These are phyloP conservation scores for Botia almorhae DNA, from an alignment of 2,797 vertebrate species.

Conservation along the genomic window DNA sequence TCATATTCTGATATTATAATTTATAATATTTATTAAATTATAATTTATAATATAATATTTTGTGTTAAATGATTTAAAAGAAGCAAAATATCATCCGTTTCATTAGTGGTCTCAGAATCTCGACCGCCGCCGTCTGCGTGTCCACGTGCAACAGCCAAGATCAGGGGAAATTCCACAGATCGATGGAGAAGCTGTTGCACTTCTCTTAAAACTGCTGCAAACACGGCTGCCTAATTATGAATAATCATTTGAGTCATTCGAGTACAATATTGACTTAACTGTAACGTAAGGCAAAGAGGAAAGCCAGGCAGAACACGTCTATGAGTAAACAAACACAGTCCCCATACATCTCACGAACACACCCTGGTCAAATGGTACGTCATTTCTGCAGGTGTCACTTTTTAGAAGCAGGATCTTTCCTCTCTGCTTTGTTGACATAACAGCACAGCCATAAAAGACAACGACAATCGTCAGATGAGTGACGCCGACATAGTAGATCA, in stretches of 20 bases:
- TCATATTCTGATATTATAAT: too few relatives aligned
- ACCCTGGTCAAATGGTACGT: constrained; percentile 69
- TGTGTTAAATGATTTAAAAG: neutral
- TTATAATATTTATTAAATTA: too few relatives aligned
- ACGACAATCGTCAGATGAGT: constrained; percentile 37
- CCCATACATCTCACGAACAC: constrained; percentile 25
- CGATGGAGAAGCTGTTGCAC: constrained; percentile 25
- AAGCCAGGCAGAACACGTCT: constrained; percentile 33
- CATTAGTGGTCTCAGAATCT: neutral
- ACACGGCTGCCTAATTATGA: neutral
- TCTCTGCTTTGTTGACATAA: constrained; percentile 59
- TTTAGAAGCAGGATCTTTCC: constrained; percentile 59
- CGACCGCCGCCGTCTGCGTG: neutral
- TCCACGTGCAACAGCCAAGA: neutral
- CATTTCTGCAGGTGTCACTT: constrained; percentile 68
- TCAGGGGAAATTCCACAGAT: constrained; percentile 9
- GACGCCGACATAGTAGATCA: constrained; percentile 27
- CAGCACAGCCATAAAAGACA: constrained; percentile 45
- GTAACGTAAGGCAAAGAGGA: constrained; percentile 24
- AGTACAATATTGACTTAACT: constrained; percentile 30
- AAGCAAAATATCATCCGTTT: neutral
- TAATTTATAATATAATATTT: too few relatives aligned
- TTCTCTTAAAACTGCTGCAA: constrained; percentile 12
- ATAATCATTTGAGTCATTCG: constrained; percentile 3
- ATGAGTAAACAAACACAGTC: constrained; percentile 49